phyloP scores from a whole-genome alignment of 2,888 invertebrate species.

The Synergus gifuensis region DNA sequence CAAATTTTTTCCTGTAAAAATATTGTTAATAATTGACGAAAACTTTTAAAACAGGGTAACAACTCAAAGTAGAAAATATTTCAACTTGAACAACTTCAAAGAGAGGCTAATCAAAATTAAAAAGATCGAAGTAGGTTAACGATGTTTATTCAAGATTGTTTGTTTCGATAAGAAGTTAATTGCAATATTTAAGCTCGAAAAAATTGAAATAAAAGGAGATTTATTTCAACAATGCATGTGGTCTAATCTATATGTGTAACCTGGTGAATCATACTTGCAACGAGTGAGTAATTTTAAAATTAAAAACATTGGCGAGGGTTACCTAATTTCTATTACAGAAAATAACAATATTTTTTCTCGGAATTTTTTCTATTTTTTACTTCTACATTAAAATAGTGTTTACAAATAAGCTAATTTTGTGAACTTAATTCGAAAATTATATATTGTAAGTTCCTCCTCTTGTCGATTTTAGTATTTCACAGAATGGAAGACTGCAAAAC shows the following conservation, averaged over 20 bases:
- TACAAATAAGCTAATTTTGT: not conserved
- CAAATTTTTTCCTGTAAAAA: not conserved
- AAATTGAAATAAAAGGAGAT: slow-evolving; percentile 6
- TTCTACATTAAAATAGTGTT: not conserved
- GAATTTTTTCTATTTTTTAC: not conserved
- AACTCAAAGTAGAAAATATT: not conserved
- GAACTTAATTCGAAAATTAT: not conserved
- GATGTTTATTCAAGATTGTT: not conserved
- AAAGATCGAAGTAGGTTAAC: not conserved
- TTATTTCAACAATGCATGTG: slow-evolving; percentile 14
- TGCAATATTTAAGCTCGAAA: not conserved
- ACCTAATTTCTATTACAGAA: not conserved
- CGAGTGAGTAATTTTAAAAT: slow-evolving; percentile 15
- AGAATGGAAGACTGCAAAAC: not conserved
- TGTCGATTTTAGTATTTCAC: not conserved
- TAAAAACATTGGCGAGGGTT: slow-evolving; percentile 19
- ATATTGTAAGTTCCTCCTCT: not conserved
- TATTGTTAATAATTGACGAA: not conserved
- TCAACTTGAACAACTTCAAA: not conserved
- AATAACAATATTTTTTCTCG: not conserved
- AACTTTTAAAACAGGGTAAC: too few species aligned
- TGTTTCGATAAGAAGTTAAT: slow-evolving; percentile 14
- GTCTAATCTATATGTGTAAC: slow-evolving; percentile 31
- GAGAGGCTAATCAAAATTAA: not conserved
- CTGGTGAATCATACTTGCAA: slow-evolving; percentile 28